A percentile compares a stretch with the other conserved stretches of the same genome.
These are phyloP conservation scores for Enteromius afrohamiltoni DNA, from an alignment of 2,797 vertebrate genomes.

Conservation along the genomic window DNA sequence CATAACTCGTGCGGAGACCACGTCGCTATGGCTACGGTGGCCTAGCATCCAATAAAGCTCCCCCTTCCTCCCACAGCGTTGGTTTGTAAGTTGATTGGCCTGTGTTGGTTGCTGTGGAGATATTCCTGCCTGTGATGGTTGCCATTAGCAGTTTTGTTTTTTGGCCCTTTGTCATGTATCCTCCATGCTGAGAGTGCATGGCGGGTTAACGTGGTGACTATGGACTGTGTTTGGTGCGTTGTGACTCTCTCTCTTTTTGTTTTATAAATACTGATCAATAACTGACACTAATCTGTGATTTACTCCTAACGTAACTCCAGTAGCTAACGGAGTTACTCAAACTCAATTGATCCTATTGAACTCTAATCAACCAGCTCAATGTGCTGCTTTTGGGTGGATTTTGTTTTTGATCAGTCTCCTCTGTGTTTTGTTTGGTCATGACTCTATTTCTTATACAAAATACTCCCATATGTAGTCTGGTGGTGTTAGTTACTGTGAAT, in stretches of 20 bases:
- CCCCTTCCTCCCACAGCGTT: constrained; percentile 77
- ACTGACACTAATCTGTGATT: constrained; percentile 77
- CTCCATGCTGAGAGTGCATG: constrained; percentile 82
- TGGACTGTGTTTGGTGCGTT: constrained; percentile 85
- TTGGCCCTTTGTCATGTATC: constrained; percentile 80
- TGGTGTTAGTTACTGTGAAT: constrained; percentile 81
- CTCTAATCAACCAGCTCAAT: constrained; percentile 76
- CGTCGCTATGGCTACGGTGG: constrained; percentile 84
- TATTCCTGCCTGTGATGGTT: constrained; percentile 85
- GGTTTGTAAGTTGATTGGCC: constrained; percentile 82
- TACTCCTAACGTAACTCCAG: constrained; percentile 34
- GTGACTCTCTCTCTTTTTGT: constrained; percentile 79
- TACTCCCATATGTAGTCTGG: constrained; percentile 79
- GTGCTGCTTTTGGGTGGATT: constrained; percentile 66
- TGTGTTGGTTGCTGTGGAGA: constrained; percentile 85
- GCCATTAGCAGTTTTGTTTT: constrained; percentile 80
- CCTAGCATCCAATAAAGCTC: constrained; percentile 84
- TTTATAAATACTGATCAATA: constrained; percentile 82
- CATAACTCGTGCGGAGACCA: constrained; percentile 82
- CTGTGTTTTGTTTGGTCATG: constrained; percentile 79
- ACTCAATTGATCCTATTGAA: constrained; percentile 46
- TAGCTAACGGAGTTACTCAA: constrained; percentile 45
- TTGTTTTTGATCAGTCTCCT: constrained; percentile 68
- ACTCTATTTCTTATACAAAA: constrained; percentile 80
- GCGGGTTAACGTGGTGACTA: constrained; percentile 83